Base-by-base conservation (phyloP, 2,888 invertebrate species). In the Micoletzkya japonica region DNA sequence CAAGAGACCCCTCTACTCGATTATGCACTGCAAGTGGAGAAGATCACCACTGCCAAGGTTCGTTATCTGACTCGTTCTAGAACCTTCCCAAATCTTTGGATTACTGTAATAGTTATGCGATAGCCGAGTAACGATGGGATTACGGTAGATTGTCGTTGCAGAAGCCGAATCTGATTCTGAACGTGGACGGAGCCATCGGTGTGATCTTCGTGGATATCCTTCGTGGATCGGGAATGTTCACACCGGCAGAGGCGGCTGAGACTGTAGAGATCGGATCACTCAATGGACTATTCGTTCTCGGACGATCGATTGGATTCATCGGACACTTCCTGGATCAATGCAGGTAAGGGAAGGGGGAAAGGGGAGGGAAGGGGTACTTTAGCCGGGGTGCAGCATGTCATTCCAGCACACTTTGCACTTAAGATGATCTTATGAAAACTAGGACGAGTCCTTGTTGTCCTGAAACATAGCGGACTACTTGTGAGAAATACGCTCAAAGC, bases 241-340 rank as follows among this genome's bases (percentile, higher is more conserved):
- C 84, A 2, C 88, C 93, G 84, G 96, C 97, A 2, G 98, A 98
- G 87, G 95, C 98, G 0, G 92, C 94, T 86, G 96, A 95, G 86
- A 97, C 96, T 86, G 92, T 98, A 64, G 92, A 94, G 80, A 95
- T 97, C 88, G 98, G 98, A 54, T 92, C 96, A 0, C 93, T 99
- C 81, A 98, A 98, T 88, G 97, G 97, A 1, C 89, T 99, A 66
- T 98, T 99, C 88, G 97, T 98, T 4, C 90, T 99, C 37, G 98
- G 98, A 10, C 91, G 98, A 77, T 95, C 95, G 85, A 94, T 99
- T 88, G 98, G 98, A 54, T 95, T 98, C 84, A 95, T 98, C 81
- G 97, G 96, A 24, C 98, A 98, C 86, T 98, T 92, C 87, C 91
- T 99, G 89, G 98, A 98, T 88, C 98, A 98, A 89, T 95, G 94